A percentile compares a stretch with the other conserved stretches of the same genome.
These are phyloP conservation scores for Gastracanthus pulcherrimus DNA, from an alignment of 2,888 invertebrate species.

Conservation along the genomic window DNA sequence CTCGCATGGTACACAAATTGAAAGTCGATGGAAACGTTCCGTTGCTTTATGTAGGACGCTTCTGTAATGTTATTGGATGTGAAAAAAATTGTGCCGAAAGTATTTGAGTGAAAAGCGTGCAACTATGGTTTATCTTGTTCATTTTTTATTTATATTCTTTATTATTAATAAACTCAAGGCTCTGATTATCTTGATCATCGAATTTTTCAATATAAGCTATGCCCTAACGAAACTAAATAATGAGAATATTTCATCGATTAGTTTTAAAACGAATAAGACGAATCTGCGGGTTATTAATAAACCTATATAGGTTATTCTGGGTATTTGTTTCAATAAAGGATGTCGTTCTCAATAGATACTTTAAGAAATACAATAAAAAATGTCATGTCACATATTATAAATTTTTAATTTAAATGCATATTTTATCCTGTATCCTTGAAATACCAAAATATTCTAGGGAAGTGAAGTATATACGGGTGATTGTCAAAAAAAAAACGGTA, in stretches of 20 bases:
- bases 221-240: neutral
- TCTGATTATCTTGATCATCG: constrained; percentile 20
- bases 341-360: neutral
- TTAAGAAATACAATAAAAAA: too few relatives aligned
- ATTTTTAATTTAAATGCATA: too few relatives aligned
- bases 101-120: neutral
- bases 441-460: too few relatives aligned
- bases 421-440: too few relatives aligned
- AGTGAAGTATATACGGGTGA: too few relatives aligned
- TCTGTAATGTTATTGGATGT: neutral
- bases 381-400: too few relatives aligned
- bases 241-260: constrained; percentile 8
- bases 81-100: neutral
- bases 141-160: neutral
- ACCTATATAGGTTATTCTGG: neutral
- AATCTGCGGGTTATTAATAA: constrained; percentile 7
- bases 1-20: neutral
- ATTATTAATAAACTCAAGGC: neutral
- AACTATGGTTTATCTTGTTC: neutral
- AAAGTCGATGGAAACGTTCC: neutral
- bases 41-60: neutral
- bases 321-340: constrained; percentile 2
- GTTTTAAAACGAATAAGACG: neutral
- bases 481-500: too few relatives aligned
- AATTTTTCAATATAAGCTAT: constrained; percentile 4